phyloP scores from a whole-genome alignment of 2,113 vertebrate species.

The Nematolebias whitei region DNA sequence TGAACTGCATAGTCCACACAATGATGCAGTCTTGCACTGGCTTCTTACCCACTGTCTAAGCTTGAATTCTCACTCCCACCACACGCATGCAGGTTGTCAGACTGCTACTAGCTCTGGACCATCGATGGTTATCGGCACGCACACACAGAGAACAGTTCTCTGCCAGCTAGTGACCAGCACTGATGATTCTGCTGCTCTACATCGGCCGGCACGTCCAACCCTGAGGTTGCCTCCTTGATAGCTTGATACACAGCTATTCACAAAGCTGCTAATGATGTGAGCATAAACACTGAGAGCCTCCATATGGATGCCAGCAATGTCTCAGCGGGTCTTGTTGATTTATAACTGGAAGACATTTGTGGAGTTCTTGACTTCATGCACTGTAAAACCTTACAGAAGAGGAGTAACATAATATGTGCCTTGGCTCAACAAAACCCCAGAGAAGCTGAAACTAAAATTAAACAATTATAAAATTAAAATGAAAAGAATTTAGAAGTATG shows the following conservation, averaged over 20 bases:
- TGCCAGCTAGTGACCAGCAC: slow-evolving; percentile 24
- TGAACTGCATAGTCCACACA: slow-evolving; percentile 71
- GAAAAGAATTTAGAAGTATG: not conserved
- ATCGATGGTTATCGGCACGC: slow-evolving; percentile 20
- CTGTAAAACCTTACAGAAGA: not conserved
- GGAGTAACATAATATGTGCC: slow-evolving; percentile 6
- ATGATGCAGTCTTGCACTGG: slow-evolving; percentile 68
- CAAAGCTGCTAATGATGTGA: slow-evolving; percentile 41
- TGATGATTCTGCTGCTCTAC: slow-evolving; percentile 48
- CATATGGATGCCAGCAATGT: slow-evolving; percentile 1
- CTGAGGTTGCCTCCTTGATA: slow-evolving; percentile 29
- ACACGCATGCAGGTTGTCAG: slow-evolving; percentile 35
- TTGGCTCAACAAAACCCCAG: not conserved
- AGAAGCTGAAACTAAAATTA: not conserved
- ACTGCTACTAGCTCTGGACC: slow-evolving; percentile 20
- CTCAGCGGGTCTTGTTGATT: slow-evolving; percentile 7
- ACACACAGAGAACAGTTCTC: slow-evolving; percentile 21
- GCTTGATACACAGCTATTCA: slow-evolving; percentile 35
- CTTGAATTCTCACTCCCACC: slow-evolving; percentile 57
- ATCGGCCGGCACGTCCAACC: slow-evolving; percentile 42
- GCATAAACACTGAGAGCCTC: slow-evolving; percentile 24
- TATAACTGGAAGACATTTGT: not conserved
- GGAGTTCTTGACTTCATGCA: not conserved
- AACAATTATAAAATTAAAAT: too few species aligned
- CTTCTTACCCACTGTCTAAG: slow-evolving; percentile 67